These are phyloP conservation scores for Camponotus fellah DNA, from an alignment of 2,888 invertebrate species.

Conservation along the genomic window DNA sequence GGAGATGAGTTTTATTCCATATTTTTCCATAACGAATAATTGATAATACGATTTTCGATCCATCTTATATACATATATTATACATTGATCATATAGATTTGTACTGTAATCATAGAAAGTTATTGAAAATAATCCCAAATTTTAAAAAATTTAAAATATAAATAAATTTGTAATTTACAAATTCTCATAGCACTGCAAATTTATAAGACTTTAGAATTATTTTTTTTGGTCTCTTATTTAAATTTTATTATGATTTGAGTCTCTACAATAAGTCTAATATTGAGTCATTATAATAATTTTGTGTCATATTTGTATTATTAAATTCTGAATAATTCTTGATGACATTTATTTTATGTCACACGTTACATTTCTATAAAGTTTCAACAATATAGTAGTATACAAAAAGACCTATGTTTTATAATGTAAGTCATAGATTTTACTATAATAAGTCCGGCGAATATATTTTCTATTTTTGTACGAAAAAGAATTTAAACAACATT, in stretches of 20 bases:
- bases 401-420: conserved; percentile 28
- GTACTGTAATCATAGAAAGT: not conserved
- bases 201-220: not conserved
- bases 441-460: conserved; percentile 49
- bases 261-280: too few relatives aligned
- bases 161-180: conserved; percentile 1
- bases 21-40: not conserved
- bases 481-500: conserved; percentile 52
- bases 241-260: conserved; percentile 6
- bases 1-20: not conserved
- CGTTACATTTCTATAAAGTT: not conserved
- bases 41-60: not conserved
- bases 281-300: not conserved
- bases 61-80: not conserved
- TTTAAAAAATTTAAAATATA: not conserved
- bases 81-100: not conserved
- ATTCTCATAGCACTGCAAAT: not conserved
- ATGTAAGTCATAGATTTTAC: conserved; percentile 27
- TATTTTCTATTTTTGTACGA: conserved; percentile 70
- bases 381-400: conserved; percentile 23
- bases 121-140: not conserved
- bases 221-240: not conserved
- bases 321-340: conserved; percentile 12
- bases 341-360: not conserved
- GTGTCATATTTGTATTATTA: not conserved